These are phyloP conservation scores for Serripes groenlandicus DNA, from an alignment of 2,888 invertebrate genomes.

Conservation along the genomic window DNA sequence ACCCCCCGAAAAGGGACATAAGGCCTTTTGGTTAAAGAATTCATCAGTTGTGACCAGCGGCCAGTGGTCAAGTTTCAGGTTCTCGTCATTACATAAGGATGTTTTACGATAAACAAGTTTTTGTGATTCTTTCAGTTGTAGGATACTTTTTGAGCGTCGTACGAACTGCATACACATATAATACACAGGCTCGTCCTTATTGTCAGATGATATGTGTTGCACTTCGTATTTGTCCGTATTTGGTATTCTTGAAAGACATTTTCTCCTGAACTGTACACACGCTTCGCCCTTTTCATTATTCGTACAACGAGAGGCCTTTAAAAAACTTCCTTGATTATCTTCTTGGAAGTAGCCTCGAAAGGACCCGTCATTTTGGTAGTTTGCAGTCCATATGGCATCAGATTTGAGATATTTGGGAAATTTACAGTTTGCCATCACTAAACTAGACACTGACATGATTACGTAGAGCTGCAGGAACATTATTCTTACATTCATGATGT, in stretches of 20 bases:
- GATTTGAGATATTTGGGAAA: conserved; percentile 19
- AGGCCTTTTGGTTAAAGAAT: conserved; percentile 54
- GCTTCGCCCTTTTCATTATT: conserved; percentile 19
- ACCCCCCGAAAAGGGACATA: conserved; percentile 72
- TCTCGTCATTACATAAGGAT: conserved; percentile 72
- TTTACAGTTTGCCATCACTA: conserved; percentile 2
- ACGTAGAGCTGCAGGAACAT: conserved; percentile 22
- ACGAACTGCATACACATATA: conserved; percentile 81
- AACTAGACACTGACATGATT: conserved; percentile 1
- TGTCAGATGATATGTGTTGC: conserved; percentile 49
- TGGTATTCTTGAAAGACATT: conserved; percentile 67
- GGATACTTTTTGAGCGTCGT: conserved; percentile 75
- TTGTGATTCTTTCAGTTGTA: conserved; percentile 76
- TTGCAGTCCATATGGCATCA: conserved; percentile 42
- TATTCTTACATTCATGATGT: conserved; percentile 15
- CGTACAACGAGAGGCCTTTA: conserved; percentile 50
- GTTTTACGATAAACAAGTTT: conserved; percentile 52
- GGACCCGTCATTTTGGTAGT: conserved; percentile 38
- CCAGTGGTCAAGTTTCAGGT: conserved; percentile 79
- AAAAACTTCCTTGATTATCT: conserved; percentile 30
- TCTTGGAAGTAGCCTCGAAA: conserved; percentile 59
- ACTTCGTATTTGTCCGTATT: conserved; percentile 75
- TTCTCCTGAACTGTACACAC: conserved; percentile 52
- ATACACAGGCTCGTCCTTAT: conserved; percentile 40
- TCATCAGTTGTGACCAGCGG: conserved; percentile 76